These are phyloP conservation scores for Alces alces DNA, from an alignment of 2,113 vertebrate species.

Conservation along the genomic window DNA sequence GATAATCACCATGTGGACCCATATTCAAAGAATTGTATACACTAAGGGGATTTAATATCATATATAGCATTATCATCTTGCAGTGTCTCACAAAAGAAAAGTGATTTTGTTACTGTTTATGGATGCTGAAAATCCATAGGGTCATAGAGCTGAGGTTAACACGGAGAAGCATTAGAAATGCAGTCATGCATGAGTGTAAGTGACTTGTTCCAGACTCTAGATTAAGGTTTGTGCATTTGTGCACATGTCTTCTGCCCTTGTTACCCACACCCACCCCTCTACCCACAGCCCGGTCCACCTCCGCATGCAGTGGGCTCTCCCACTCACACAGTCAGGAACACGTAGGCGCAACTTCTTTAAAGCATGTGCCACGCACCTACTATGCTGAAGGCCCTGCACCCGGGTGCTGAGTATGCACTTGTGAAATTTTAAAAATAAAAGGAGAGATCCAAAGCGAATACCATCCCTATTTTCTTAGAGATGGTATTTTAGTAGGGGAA, in stretches of 20 bases:
- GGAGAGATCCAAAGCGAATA: not conserved
- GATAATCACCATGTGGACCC: not conserved
- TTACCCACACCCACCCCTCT: not conserved
- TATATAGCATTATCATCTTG: not conserved
- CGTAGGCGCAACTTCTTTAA: not conserved
- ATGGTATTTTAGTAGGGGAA: not conserved
- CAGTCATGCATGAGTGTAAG: rapidly evolving
- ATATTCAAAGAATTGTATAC: not conserved
- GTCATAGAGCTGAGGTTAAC: not conserved
- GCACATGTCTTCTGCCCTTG: not conserved
- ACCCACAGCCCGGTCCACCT: rapidly evolving
- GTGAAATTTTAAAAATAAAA: not conserved
- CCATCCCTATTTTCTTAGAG: not conserved
- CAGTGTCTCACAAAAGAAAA: not conserved
- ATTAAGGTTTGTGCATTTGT: not conserved
- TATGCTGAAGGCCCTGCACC: not conserved
- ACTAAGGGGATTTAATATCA: not conserved
- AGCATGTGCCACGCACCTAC: not conserved
- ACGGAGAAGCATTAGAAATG: not conserved
- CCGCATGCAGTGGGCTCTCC: not conserved
- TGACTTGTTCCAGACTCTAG: not conserved
- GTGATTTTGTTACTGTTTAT: not conserved
- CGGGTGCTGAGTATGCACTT: not conserved
- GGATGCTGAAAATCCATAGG: not conserved
- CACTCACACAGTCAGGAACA: not conserved